These are phyloP conservation scores for Prorops nasuta DNA, from an alignment of 1,140 invertebrate genomes.

Conservation along the genomic window DNA sequence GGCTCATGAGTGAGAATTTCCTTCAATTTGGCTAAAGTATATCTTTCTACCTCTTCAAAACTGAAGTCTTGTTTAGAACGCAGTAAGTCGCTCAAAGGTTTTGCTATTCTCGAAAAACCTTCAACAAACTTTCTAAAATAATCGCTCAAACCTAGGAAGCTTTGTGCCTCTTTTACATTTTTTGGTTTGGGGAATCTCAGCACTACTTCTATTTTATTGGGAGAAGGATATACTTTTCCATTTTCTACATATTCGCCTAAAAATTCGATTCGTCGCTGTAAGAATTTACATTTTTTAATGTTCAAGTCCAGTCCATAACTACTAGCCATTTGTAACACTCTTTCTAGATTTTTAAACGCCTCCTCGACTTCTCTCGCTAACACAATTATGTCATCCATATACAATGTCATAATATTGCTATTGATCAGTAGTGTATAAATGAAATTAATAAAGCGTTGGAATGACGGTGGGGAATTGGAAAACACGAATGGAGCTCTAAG, in stretches of 20 bases:
- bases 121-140: constrained; percentile 24
- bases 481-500: constrained; percentile 37
- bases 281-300: constrained; percentile 13
- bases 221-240: constrained; percentile 3
- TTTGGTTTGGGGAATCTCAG: constrained; percentile 21
- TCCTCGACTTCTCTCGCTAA: not conserved
- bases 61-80: constrained; percentile 6
- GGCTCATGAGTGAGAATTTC: constrained; percentile 14
- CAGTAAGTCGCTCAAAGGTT: constrained; percentile 17
- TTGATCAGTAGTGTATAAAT: not conserved
- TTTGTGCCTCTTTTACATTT: constrained; percentile 19
- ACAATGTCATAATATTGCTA: not conserved
- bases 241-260: constrained; percentile 16
- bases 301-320: not conserved
- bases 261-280: constrained; percentile 15
- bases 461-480: constrained; percentile 27
- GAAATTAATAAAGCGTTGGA: constrained; percentile 29
- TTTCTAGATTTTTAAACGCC: not conserved
- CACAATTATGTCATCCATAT: constrained; percentile 2
- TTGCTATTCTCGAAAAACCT: constrained; percentile 9
- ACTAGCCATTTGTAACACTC: not conserved
- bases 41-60: constrained; percentile 6
- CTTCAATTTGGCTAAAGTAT: constrained; percentile 18
- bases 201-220: constrained; percentile 19
- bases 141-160: constrained; percentile 19